These are phyloP conservation scores for Plebejus anna DNA, from an alignment of 2,888 invertebrate genomes.

Conservation along the genomic window DNA sequence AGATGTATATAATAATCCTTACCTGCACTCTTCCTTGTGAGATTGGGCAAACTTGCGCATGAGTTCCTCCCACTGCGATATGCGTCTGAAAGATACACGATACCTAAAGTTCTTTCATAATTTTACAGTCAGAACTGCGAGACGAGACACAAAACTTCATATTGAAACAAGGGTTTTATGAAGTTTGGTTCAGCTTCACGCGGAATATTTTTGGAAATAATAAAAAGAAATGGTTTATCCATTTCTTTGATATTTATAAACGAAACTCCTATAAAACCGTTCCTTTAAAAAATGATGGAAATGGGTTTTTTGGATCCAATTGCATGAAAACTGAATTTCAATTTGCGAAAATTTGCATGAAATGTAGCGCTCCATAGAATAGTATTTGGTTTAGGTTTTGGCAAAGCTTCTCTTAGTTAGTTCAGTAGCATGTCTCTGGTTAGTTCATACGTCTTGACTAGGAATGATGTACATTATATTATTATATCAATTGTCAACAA, in stretches of 20 bases:
- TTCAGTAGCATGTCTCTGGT: no score
- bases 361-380: not conserved
- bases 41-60: conserved; percentile 67
- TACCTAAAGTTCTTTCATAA: not conserved
- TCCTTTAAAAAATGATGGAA: not conserved
- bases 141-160: no score
- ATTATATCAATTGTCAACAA: no score
- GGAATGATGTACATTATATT: no score
- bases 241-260: no score
- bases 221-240: no score
- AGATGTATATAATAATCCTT: conserved; percentile 2
- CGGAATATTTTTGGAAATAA: no score
- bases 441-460: no score
- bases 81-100: conserved; percentile 38
- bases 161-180: no score
- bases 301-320: conserved; percentile 40
- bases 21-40: conserved; percentile 63
- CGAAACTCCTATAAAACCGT: not conserved
- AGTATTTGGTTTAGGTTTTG: not conserved
- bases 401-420: not conserved
- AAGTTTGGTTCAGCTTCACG: no score
- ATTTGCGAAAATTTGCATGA: not conserved
- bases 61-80: conserved; percentile 63
- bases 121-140: no score
- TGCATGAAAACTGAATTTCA: conserved; percentile 4